Base-by-base conservation (phyloP, 1,140 invertebrate genomes). In the Dinoponera quadriceps region DNA sequence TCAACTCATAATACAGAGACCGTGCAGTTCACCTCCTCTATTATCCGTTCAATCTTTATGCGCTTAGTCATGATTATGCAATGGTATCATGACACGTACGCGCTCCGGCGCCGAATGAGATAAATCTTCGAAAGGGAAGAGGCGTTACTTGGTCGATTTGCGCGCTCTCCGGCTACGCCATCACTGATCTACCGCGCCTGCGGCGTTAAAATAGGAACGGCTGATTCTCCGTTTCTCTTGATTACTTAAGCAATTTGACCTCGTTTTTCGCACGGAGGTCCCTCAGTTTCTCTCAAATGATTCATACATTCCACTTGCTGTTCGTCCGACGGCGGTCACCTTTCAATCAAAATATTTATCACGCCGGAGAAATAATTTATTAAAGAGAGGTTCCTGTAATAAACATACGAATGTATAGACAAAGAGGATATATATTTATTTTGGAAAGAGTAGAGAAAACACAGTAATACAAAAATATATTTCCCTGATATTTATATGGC, bases 351-450 rank as follows among this genome's bases (percentile, higher is more conserved):
- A 33, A 38, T 54, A 22, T 68, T 54, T 38, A 13, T 44, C 3
- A 5, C 7, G n/a, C 0, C 20, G 4, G 18, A 18, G 0, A 68
- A 25, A 57, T 66, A 29, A n/a, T 77, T n/a, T 20, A 63, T 25
- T 71, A 18, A 65, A 13, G 51, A 82, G 18, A 29, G 11, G n/a
- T 16, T 49, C 11, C n/a, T 55, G 22, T 5, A 13, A 66, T 77
- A 55, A 14, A 5, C 7, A 44, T 44, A 9, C 11, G 11, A 2
- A 7, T 7, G 22, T 55, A 11, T 51, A 0, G 5, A 78, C 68
- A 86, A 72, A 88, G 81, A 87, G 68, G 7, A 54, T 85, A 88
- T 85, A 88, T 55, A 59, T 88, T 88, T 88, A 88, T 88, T 88
- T 81, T 27, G 74, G 29, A 73, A 85, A 83, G 66, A 55, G 33